Percentiles rank a stretch among this genome's conserved stretches.
Evolutionary conservation across 2,888 invertebrate species (phyloP).

Genomic region (Aphodius granarius): DNA sequence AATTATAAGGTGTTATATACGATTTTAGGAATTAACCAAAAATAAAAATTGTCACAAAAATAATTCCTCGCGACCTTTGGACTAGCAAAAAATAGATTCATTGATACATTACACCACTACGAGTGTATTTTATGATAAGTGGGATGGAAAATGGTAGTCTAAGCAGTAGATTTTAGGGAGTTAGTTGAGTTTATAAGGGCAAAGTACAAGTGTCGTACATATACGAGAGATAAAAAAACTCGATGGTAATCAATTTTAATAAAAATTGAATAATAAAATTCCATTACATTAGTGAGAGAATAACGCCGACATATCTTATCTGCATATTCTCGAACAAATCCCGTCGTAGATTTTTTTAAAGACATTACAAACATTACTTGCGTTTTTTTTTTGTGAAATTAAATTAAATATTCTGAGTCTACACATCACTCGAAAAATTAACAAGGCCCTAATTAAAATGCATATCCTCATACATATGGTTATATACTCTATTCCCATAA

Average conservation of each 20-base stretch:
- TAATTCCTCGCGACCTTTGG: neutral
- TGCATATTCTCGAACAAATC: neutral
- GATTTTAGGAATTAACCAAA: neutral
- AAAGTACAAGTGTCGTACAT: neutral
- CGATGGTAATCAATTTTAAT: conserved; percentile 28
- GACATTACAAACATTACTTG: neutral
- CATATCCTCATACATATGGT: neutral
- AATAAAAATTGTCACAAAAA: neutral
- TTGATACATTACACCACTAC: neutral
- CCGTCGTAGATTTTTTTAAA: neutral
- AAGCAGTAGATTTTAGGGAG: neutral
- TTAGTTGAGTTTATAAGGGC: neutral
- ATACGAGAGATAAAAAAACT: conserved; percentile 13
- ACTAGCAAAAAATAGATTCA: neutral
- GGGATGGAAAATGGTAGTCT: neutral
- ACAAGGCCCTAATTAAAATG: neutral
- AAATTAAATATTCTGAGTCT: neutral
- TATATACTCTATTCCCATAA: conserved; percentile 27
- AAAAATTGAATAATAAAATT: conserved; percentile 15
- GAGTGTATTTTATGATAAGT: neutral
- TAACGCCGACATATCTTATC: neutral
- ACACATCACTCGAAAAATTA: neutral
- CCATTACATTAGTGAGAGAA: neutral
- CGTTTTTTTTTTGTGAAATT: neutral
- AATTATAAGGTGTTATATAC: neutral